Evolutionary conservation across 2,113 vertebrate genomes (phyloP).

Genomic region (Dascyllus trimaculatus): DNA sequence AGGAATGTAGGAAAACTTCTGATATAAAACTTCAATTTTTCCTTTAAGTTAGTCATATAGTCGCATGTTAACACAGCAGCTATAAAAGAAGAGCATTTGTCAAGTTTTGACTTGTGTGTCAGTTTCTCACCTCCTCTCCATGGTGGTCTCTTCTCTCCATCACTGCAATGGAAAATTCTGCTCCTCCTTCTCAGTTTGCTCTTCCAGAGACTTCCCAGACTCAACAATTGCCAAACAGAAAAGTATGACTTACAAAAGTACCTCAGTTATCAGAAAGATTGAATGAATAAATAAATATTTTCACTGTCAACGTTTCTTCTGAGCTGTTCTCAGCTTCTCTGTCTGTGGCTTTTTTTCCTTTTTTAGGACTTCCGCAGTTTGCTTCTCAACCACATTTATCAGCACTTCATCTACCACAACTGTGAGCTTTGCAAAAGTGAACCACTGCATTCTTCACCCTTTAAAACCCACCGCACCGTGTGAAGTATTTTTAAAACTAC

Average conservation of each 20-base stretch:
- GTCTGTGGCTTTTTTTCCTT: not conserved
- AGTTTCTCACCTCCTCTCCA: conserved; percentile 7
- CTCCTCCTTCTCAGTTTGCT: not conserved
- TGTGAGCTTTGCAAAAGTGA: not conserved
- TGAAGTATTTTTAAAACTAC: too few species aligned
- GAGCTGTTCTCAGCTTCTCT: not conserved
- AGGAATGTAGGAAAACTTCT: too few species aligned
- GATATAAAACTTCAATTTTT: too few species aligned
- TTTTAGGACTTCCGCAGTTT: not conserved
- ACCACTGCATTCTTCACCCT: too few species aligned
- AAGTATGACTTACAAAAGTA: not conserved
- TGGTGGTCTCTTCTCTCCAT: not conserved
- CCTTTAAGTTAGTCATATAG: too few species aligned
- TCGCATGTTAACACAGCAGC: too few species aligned
- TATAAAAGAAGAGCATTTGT: too few species aligned
- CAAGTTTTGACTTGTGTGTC: too few species aligned
- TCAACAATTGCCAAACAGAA: conserved; percentile 11
- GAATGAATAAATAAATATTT: not conserved
- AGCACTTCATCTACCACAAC: not conserved
- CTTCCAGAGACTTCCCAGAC: not conserved
- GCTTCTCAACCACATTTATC: not conserved
- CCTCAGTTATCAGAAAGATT: not conserved
- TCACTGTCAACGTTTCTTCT: not conserved
- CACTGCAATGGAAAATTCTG: not conserved
- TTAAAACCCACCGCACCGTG: too few species aligned